Conservation (phyloP, 2,888 invertebrate genomes). For the Hedychridium roseum region DNA sequence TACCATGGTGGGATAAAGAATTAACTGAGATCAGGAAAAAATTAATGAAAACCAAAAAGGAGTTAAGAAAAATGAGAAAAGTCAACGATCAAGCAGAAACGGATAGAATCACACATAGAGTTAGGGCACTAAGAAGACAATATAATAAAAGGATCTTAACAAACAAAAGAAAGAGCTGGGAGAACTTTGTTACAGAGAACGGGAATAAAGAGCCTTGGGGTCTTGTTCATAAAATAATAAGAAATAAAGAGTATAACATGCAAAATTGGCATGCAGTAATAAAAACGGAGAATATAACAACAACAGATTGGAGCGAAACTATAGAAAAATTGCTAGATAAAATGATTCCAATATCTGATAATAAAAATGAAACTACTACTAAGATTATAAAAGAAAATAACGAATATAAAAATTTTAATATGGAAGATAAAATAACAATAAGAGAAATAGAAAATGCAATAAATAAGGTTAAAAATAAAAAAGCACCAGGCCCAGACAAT, state of each 20-base stretch:
- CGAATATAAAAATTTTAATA: background rate
- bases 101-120: background rate
- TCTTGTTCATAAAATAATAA: constrained; percentile 7
- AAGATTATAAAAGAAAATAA: background rate
- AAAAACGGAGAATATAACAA: background rate
- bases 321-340: background rate
- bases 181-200: background rate
- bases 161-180: too few species aligned
- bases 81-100: background rate
- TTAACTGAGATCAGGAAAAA: background rate
- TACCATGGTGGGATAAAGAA: background rate
- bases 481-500: too few species aligned
- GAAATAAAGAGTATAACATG: background rate
- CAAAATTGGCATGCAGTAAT: background rate
- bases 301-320: background rate
- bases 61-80: too few species aligned
- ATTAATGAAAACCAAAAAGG: too few species aligned
- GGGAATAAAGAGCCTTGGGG: constrained; percentile 13
- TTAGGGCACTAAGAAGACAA: too few species aligned
- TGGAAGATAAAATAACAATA: background rate
- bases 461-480: too few species aligned
- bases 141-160: too few species aligned
- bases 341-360: background rate
- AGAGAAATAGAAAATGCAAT: background rate
- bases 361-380: background rate